Evolutionary conservation across 2,888 invertebrate species (phyloP), one percentile per base, ranked within the genome.

Genomic region (Drosophila flavopinicola): DNA sequence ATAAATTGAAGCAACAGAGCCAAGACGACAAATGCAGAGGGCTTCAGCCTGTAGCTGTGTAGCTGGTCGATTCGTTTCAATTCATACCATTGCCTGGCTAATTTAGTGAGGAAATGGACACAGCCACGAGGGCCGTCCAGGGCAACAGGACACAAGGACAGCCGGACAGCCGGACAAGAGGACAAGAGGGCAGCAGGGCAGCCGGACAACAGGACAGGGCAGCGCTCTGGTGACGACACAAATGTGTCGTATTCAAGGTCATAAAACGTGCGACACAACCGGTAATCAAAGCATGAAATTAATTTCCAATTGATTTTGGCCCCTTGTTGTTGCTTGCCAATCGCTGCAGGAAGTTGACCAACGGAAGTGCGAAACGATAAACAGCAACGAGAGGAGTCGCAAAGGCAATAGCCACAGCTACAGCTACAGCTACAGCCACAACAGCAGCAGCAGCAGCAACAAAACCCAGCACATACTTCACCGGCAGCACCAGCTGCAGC

Each of bases 211-310:
- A 23, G 41, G 24, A 20, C 51, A 17, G 35, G 10, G 35, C 17
- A 35, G 17, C 1, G 38, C 25, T 41, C 30, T 54, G 63, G 42
- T 75, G 69, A 79, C 83, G 76, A 84, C 84, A 84, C 82, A 85
- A 82, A 83, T 84, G 78, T 83, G 86, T 78, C 82, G 78, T 78
- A 85, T 82, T 85, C 87, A 87, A 83, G 83, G 87, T 87, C 83
- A 83, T 83, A 83, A 83, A 83, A 83, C 83, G 83, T 83, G 83
- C 85, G 85, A 82, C 87, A 85, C 74, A 85, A 82, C 87, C 87
- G 83, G 83, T 83, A 83, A 83, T 83, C 83, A 83, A 87, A 87
- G 87, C 87, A 87, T 82, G 83, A 87, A 83, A 83, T 83, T 83
- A 83, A 83, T 83, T 83, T 83, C 83, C 83, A 83, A 83, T 83